Conservation (phyloP, 2,888 invertebrate genomes). For the Dione vanillae region DNA sequence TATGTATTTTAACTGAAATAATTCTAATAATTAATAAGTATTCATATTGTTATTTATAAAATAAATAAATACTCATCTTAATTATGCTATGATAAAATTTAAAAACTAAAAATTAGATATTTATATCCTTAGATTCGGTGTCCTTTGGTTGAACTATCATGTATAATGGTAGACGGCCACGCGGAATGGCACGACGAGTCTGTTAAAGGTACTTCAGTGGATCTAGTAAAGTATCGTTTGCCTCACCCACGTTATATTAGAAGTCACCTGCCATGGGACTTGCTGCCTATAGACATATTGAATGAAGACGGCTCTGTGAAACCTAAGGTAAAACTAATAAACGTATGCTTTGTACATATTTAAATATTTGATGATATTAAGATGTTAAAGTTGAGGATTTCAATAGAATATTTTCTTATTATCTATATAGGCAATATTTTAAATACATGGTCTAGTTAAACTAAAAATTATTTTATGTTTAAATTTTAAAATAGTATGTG, state of each 20-base stretch:
- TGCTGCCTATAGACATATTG: constrained; percentile 87
- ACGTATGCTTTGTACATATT: neutral
- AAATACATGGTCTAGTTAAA: too few relatives aligned
- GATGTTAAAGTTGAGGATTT: too few relatives aligned
- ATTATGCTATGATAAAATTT: too few relatives aligned
- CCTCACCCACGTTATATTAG: constrained; percentile 90
- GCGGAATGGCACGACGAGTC: constrained; percentile 85
- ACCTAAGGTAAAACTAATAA: constrained; percentile 85
- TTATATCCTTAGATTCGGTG: constrained; percentile 84
- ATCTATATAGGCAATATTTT: too few relatives aligned
- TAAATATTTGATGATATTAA: too few relatives aligned
- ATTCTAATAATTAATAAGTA: too few relatives aligned
- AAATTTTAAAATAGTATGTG: too few relatives aligned
- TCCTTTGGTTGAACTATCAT: constrained; percentile 89
- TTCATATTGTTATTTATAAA: too few relatives aligned
- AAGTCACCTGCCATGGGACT: constrained; percentile 89
- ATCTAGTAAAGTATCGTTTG: constrained; percentile 86
- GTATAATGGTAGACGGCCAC: constrained; percentile 85
- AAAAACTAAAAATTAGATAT: neutral
- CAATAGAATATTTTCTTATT: too few relatives aligned
- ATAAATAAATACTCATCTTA: too few relatives aligned
- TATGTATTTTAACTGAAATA: too few relatives aligned
- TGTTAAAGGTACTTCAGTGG: constrained; percentile 88
- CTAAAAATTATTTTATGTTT: too few relatives aligned
- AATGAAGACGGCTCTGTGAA: constrained; percentile 85